A percentile compares a stretch with the other conserved stretches of the same genome.
Evolutionary conservation across 2,888 invertebrate genomes (phyloP).

Genomic region (Drosophila meridionalis): DNA sequence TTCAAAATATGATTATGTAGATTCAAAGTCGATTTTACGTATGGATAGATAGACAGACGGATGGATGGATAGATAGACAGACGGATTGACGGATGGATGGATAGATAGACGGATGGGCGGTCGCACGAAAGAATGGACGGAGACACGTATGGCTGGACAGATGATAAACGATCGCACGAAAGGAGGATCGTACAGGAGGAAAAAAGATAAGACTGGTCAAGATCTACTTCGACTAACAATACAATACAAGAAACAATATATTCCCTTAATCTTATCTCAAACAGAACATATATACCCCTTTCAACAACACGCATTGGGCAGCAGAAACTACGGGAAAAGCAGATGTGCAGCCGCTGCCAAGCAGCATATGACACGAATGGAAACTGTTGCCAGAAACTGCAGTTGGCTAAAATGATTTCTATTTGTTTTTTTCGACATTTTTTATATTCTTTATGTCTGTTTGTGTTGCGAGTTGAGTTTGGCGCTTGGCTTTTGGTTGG

Average conservation of each 20-base stretch:
- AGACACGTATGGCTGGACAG: too few species aligned
- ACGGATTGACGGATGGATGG: too few species aligned
- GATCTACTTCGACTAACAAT: not conserved
- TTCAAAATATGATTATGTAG: too few species aligned
- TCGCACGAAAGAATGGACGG: too few species aligned
- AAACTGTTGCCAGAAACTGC: conserved; percentile 66
- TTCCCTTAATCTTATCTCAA: too few species aligned
- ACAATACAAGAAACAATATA: not conserved
- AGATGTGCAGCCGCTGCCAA: conserved; percentile 67
- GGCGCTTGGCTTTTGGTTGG: conserved; percentile 21
- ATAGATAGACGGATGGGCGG: not conserved
- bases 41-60: too few species aligned
- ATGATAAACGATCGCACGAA: too few species aligned
- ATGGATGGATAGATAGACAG: not conserved
- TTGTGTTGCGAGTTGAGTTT: conserved; percentile 55
- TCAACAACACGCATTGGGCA: not conserved
- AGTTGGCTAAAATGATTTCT: conserved; percentile 72
- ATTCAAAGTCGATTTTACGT: too few species aligned
- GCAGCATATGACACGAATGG: conserved; percentile 47
- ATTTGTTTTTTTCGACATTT: conserved; percentile 42
- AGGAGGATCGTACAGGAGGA: too few species aligned
- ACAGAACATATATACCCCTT: not conserved
- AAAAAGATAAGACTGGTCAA: not conserved
- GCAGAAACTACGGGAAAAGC: conserved; percentile 22
- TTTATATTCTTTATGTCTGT: conserved; percentile 64